phyloP scores from a whole-genome alignment of 2,888 invertebrate species.

The Copidosoma aretas region DNA sequence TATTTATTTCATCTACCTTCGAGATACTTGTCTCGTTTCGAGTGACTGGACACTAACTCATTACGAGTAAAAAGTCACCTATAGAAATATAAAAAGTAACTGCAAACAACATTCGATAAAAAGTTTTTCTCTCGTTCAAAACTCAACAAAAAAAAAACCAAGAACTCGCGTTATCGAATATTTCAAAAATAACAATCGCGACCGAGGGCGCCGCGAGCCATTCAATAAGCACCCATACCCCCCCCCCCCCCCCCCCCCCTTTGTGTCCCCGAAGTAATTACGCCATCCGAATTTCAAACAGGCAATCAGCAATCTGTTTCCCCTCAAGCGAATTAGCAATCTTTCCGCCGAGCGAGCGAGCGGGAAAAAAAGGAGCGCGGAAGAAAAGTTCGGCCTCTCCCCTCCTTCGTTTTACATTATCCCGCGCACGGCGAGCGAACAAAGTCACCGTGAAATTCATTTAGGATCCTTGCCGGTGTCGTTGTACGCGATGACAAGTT shows the following conservation, averaged over 20 bases:
- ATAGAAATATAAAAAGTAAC: too few species aligned
- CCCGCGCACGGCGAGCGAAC: constrained; percentile 14
- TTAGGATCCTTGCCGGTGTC: constrained; percentile 30
- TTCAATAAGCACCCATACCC: background rate
- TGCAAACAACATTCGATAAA: too few species aligned
- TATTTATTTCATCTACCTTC: too few species aligned
- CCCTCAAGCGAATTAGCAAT: constrained; percentile 15
- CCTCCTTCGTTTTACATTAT: constrained; percentile 16
- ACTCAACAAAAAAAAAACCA: too few species aligned
- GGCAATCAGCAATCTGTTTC: background rate
- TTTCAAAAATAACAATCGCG: too few species aligned
- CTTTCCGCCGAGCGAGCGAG: background rate
- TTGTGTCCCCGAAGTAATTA: background rate
- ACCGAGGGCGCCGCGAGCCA: too few species aligned
- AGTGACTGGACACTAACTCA: too few species aligned
- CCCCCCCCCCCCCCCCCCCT: too few species aligned
- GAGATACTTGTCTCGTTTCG: too few species aligned
- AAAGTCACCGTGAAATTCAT: constrained; percentile 36
- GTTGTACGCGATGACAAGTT: constrained; percentile 29
- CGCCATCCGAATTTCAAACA: constrained; percentile 6
- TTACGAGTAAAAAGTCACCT: too few species aligned
- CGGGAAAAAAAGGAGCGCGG: constrained; percentile 4
- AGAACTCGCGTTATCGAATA: background rate
- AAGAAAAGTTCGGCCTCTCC: too few species aligned
- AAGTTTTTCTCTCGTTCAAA: too few species aligned